A percentile compares a stretch with the other conserved stretches of the same genome.
Evolutionary conservation across 2,113 vertebrate species (phyloP).

Genomic region (Zosterops japonicus): DNA sequence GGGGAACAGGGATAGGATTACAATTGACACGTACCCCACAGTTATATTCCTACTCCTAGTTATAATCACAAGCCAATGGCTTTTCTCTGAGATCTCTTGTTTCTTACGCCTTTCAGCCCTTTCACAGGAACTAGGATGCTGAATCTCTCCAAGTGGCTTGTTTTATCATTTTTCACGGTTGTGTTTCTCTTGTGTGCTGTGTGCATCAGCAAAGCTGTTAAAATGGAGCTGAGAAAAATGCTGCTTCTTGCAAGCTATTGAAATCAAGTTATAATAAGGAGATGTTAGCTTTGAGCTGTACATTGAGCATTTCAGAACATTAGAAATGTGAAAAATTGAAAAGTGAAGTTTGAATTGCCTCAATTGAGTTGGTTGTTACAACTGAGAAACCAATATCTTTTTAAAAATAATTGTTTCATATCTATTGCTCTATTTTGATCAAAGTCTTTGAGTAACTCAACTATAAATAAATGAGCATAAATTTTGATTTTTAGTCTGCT

Average conservation of each 20-base stretch:
- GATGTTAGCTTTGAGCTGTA: slow-evolving; percentile 51
- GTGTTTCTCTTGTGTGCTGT: not conserved
- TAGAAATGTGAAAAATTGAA: slow-evolving; percentile 50
- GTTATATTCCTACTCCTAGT: not conserved
- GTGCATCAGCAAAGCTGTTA: slow-evolving; percentile 34
- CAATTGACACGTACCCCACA: accelerated
- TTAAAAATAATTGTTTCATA: slow-evolving; percentile 42
- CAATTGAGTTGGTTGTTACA: slow-evolving; percentile 42
- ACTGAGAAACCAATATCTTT: slow-evolving; percentile 49
- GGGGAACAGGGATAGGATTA: not conserved
- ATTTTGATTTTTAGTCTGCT: not conserved
- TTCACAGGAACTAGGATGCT: slow-evolving; percentile 5
- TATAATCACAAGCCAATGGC: not conserved
- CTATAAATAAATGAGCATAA: slow-evolving; percentile 47
- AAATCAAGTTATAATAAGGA: slow-evolving; percentile 47
- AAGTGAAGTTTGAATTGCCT: not conserved
- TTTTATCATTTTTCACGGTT: not conserved
- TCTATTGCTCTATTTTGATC: slow-evolving; percentile 44
- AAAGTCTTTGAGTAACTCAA: slow-evolving; percentile 51
- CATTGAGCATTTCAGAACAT: slow-evolving; percentile 17
- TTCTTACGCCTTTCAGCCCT: not conserved
- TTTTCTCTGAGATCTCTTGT: not conserved
- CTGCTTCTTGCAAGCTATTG: slow-evolving; percentile 31
- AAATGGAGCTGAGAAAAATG: slow-evolving; percentile 37
- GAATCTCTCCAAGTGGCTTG: not conserved